Conservation (phyloP, 2,888 invertebrate species). For the Norana najaformis region DNA sequence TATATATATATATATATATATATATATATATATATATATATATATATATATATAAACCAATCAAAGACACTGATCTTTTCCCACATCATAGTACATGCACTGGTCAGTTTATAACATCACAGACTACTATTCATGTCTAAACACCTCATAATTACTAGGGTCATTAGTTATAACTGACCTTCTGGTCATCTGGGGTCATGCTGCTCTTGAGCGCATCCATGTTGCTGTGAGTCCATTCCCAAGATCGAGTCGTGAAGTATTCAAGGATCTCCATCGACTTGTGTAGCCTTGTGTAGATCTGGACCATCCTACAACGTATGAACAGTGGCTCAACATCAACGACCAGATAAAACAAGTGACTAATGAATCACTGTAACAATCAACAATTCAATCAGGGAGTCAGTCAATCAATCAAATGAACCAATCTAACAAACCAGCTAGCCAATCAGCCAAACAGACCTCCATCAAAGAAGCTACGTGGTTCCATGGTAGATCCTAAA, state of each 20-base stretch:
- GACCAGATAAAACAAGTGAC: neutral
- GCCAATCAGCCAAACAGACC: neutral
- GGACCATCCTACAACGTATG: constrained; percentile 73
- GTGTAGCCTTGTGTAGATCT: constrained; percentile 81
- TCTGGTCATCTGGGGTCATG: constrained; percentile 55
- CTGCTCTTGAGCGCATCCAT: constrained; percentile 53
- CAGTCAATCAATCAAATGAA: constrained; percentile 2
- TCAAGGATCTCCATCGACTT: constrained; percentile 85
- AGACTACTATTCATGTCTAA: too few relatives aligned
- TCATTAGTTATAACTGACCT: constrained; percentile 47
- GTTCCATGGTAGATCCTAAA: too few relatives aligned
- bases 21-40: too few relatives aligned
- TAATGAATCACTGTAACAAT: neutral
- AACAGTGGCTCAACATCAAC: neutral
- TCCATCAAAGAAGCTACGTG: too few relatives aligned
- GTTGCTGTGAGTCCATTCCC: constrained; percentile 75
- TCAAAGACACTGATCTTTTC: too few relatives aligned
- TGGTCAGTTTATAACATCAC: too few relatives aligned
- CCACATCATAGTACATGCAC: too few relatives aligned
- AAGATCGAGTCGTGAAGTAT: constrained; percentile 88
- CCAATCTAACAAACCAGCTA: neutral
- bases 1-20: too few relatives aligned
- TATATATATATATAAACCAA: too few relatives aligned
- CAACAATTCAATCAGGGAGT: neutral
- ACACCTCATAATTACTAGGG: too few relatives aligned